Conservation (phyloP, 35 echinoderm and acorn worm genomes). For the Patiria miniata region DNA sequence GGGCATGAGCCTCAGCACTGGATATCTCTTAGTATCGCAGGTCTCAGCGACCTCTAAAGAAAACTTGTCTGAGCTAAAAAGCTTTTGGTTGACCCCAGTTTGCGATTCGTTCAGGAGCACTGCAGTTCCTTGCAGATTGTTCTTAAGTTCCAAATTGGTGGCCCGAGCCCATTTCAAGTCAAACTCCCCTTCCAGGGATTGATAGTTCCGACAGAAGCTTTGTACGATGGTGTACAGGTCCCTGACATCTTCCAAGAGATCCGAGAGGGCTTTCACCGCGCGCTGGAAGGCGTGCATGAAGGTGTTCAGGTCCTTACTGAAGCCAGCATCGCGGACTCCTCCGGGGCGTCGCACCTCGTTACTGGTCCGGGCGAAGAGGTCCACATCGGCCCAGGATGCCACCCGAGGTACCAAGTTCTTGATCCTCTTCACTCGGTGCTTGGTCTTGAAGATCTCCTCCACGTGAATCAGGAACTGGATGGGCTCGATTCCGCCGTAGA, state of each 20-base stretch:
- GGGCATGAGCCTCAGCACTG: conserved; percentile 78
- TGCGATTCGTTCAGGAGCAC: conserved; percentile 52
- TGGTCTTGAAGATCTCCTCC: conserved; percentile 94
- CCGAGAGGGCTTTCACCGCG: conserved; percentile 45
- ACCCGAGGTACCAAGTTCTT: conserved; percentile 69
- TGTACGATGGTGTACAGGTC: conserved; percentile 73
- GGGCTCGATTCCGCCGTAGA: conserved; percentile 87
- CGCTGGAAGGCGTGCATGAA: conserved; percentile 70
- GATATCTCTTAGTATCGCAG: conserved; percentile 78
- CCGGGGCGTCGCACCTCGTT: conserved; percentile 76
- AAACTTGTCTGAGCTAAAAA: conserved; percentile 92
- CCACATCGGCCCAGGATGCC: conserved; percentile 65
- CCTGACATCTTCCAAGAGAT: conserved; percentile 76
- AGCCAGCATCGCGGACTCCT: conserved; percentile 81
- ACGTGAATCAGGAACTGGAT: conserved; percentile 93
- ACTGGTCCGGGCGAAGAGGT: conserved; percentile 72
- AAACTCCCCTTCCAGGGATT: conserved; percentile 89
- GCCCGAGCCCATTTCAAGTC: conserved; percentile 85
- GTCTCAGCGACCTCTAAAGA: conserved; percentile 93
- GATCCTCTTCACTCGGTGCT: conserved; percentile 78
- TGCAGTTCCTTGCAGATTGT: conserved; percentile 52
- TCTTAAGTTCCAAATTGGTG: conserved; percentile 88
- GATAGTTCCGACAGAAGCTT: conserved; percentile 91
- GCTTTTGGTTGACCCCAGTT: conserved; percentile 62
- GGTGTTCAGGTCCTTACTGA: conserved; percentile 76